phyloP scores from a whole-genome alignment of 2,797 vertebrate species.

The Pangasius mekongensis region DNA sequence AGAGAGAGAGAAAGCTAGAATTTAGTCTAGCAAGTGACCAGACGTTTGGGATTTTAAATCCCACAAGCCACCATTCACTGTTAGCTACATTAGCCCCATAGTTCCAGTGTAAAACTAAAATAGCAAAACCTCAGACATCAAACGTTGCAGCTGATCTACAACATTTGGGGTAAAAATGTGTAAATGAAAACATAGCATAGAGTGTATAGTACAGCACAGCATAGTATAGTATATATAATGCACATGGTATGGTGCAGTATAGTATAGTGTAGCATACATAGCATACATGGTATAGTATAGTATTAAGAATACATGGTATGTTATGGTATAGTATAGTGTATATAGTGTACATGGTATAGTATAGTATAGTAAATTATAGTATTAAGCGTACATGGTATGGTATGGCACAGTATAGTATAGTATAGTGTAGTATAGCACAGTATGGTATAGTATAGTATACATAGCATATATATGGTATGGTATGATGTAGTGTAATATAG shows the following conservation, averaged over 20 bases:
- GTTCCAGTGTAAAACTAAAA: not conserved
- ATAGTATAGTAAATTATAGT: not conserved
- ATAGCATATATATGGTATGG: not conserved
- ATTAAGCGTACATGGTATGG: not conserved
- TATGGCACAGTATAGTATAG: no score
- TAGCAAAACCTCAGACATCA: not conserved
- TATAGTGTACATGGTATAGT: not conserved
- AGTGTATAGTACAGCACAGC: not conserved
- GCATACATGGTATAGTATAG: not conserved
- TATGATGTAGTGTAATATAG: not conserved
- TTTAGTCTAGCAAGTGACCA: not conserved
- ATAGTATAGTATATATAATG: not conserved
- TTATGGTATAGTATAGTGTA: not conserved
- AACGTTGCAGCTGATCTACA: not conserved
- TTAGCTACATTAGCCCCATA: not conserved
- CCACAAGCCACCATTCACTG: not conserved
- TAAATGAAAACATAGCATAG: not conserved
- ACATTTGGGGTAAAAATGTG: not conserved
- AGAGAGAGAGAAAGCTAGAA: not conserved
- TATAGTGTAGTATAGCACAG: not conserved
- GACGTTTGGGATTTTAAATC: not conserved
- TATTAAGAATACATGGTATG: not conserved
- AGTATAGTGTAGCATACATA: not conserved
- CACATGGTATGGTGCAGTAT: not conserved
- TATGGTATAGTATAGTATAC: not conserved